phyloP scores from a whole-genome alignment of 2,797 vertebrate genomes.

The Aphelocoma californica region DNA sequence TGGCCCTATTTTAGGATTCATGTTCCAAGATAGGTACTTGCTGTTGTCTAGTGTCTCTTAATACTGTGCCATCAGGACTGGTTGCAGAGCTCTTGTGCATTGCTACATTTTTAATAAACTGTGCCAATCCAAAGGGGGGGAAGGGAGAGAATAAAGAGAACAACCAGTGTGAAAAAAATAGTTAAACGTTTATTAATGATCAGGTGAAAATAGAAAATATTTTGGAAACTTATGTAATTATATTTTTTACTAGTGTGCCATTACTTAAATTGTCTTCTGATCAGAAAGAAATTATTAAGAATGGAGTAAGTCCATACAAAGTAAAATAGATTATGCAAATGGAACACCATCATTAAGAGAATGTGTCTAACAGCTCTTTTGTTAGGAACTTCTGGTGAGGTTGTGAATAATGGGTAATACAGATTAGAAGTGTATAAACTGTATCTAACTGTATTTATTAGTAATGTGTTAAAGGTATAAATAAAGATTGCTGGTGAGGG shows the following conservation, averaged over 20 bases:
- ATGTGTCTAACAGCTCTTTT: neutral
- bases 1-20: neutral
- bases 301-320: neutral
- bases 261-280: neutral
- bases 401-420: neutral
- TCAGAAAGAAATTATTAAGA: neutral
- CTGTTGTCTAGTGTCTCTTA: neutral
- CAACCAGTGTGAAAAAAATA: neutral
- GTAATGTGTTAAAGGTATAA: neutral
- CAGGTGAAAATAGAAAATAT: neutral
- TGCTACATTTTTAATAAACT: neutral
- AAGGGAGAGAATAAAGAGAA: neutral
- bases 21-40: neutral
- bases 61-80: neutral
- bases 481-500: neutral
- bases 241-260: neutral
- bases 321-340: neutral
- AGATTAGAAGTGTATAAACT: neutral
- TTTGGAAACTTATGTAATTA: neutral
- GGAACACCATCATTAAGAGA: neutral
- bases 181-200: neutral
- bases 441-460: neutral
- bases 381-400: neutral
- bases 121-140: fast-evolving
- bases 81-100: neutral